Base-by-base conservation (phyloP, 2,797 vertebrate genomes). In the Ciconia nigra region DNA sequence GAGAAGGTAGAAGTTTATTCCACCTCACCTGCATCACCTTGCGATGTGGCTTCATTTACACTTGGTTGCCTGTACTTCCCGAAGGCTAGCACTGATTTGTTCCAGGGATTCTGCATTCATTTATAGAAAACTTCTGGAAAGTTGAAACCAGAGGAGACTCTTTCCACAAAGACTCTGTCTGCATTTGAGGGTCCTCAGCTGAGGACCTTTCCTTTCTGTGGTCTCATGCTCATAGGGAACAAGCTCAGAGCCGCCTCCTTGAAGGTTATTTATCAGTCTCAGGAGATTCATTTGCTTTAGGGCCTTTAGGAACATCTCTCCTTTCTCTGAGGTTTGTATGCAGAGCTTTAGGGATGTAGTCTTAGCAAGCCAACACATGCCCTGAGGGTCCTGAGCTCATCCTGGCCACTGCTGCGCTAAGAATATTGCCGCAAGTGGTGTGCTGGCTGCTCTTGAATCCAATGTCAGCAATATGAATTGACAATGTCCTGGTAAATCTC, bases 341-440 rank as follows among this genome's bases (percentile, higher is more conserved):
- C 73, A 57, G 63, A 70, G 41, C 61, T 83, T 44, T 67, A 62
- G 49, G 49, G 35, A 54, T 29, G 42, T 2, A 31, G 13, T 4
- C 28, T n/a, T 3, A 25, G 41, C 29, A 16, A 87, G 25, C 44
- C 62, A 89, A 16, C 1, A 1, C 24, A 8, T 0, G 2, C 37
- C 61, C 74, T 61, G 67, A 46, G 83, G 25, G 41, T 83, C 20
- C 72, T 41, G 72, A 80, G 80, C 85, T 77, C 46, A 21, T 58
- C 13, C 55, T 41, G 47, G 46, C 55, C 1, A 0, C 76, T 59
- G 65, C n/a, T 29, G 21, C 0, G 0, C 69, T 22, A 2, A 46
- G 71, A 47, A 18, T 16, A 13, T 49, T 24, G 15, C 83, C 2
- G 2, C 28, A 9, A 54, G 91, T 1, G 14, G 0, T 0, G 3